Conservation (phyloP, 2,797 vertebrate species). For the Tachyglossus aculeatus region DNA sequence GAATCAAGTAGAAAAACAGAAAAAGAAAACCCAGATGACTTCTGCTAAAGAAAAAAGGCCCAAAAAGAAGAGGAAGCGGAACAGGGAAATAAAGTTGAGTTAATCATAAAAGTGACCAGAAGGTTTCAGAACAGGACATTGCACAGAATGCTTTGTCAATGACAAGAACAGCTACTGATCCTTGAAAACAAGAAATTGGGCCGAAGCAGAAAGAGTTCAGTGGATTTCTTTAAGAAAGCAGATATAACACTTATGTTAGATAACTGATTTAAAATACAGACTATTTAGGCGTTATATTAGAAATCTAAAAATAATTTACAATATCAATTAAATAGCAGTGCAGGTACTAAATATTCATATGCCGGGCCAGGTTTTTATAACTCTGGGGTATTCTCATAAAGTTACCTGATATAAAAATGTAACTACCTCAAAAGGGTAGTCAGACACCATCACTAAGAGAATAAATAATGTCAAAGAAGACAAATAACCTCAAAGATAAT, state of each 20-base stretch:
- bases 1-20: neutral
- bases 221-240: neutral
- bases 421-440: no score
- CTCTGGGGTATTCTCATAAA: no score
- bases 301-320: no score
- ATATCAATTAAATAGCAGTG: no score
- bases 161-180: neutral
- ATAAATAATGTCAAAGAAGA: no score
- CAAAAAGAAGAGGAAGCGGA: fast-evolving
- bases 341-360: no score
- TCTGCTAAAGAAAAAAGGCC: neutral
- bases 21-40: neutral
- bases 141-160: neutral
- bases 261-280: neutral
- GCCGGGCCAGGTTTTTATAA: no score
- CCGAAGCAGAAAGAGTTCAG: no score
- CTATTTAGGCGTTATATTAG: no score
- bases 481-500: no score
- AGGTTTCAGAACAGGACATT: neutral
- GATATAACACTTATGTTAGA: neutral
- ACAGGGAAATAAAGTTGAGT: fast-evolving
- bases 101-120: neutral
- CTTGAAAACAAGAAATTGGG: neutral
- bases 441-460: no score
- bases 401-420: no score